These are phyloP conservation scores for Stramonita haemastoma DNA, from an alignment of 2,888 invertebrate species.

Conservation along the genomic window DNA sequence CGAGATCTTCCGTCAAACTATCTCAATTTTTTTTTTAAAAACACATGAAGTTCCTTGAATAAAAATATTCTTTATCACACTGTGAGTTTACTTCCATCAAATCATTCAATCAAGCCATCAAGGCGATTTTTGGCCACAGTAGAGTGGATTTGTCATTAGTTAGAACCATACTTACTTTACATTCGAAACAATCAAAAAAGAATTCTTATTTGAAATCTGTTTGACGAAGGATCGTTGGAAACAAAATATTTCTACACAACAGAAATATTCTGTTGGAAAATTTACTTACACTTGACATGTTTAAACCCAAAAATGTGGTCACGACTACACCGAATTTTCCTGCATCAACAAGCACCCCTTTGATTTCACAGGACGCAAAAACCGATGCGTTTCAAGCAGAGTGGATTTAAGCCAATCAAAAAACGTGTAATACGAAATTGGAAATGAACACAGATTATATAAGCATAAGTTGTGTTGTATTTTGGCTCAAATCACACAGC, in stretches of 20 bases:
- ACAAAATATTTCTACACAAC: background rate
- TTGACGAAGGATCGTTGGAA: background rate
- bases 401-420: conserved; percentile 46
- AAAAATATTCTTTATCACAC: no score
- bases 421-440: conserved; percentile 26
- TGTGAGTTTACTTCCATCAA: no score
- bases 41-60: no score
- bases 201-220: no score
- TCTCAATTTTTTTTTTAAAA: no score
- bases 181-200: no score
- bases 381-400: conserved; percentile 37
- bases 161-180: no score
- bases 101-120: no score
- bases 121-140: no score
- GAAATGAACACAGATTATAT: background rate
- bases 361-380: conserved; percentile 32
- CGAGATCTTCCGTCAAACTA: no score
- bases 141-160: no score
- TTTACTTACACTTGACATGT: conserved; percentile 55
- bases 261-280: background rate
- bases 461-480: background rate
- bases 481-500: background rate
- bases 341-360: conserved; percentile 32
- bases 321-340: background rate
- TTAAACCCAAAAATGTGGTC: background rate